Conservation (phyloP, 1,140 invertebrate species). For the Zaprionus davidi region DNA sequence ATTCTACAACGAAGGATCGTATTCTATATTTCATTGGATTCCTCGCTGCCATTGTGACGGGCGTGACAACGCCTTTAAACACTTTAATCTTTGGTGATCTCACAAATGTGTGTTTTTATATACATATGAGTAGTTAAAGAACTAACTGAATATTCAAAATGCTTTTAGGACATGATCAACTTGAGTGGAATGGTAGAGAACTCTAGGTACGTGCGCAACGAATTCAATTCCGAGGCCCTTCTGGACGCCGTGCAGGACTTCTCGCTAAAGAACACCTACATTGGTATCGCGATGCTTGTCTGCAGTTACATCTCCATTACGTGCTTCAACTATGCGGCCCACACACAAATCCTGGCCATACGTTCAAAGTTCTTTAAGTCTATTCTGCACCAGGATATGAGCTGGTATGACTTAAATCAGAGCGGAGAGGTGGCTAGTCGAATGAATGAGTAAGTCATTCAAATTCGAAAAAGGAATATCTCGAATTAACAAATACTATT, state of each 20-base stretch:
- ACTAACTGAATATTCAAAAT: no score
- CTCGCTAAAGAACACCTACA: slow-evolving; percentile 86
- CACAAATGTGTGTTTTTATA: slow-evolving; percentile 84
- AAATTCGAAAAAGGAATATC: neutral
- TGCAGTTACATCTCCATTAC: slow-evolving; percentile 88
- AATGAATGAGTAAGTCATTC: slow-evolving; percentile 90
- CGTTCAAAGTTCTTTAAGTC: slow-evolving; percentile 88
- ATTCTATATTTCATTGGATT: slow-evolving; percentile 87
- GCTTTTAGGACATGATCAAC: slow-evolving; percentile 51
- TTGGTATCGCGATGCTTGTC: slow-evolving; percentile 86
- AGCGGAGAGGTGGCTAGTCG: slow-evolving; percentile 92
- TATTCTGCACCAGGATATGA: slow-evolving; percentile 90
- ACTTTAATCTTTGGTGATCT: slow-evolving; percentile 89
- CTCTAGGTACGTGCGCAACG: no score
- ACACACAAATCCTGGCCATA: slow-evolving; percentile 86
- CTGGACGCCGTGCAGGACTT: slow-evolving; percentile 85
- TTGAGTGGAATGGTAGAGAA: slow-evolving; percentile 6
- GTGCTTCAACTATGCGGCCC: slow-evolving; percentile 88
- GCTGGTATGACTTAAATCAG: slow-evolving; percentile 93
- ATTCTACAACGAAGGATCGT: slow-evolving; percentile 85
- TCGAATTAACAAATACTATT: neutral
- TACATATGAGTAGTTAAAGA: no score
- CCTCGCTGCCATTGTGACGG: slow-evolving; percentile 86
- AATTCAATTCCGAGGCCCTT: slow-evolving; percentile 48
- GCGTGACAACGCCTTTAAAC: slow-evolving; percentile 88